phyloP scores from a whole-genome alignment of 2,113 vertebrate genomes.

The Misgurnus mizolepis region DNA sequence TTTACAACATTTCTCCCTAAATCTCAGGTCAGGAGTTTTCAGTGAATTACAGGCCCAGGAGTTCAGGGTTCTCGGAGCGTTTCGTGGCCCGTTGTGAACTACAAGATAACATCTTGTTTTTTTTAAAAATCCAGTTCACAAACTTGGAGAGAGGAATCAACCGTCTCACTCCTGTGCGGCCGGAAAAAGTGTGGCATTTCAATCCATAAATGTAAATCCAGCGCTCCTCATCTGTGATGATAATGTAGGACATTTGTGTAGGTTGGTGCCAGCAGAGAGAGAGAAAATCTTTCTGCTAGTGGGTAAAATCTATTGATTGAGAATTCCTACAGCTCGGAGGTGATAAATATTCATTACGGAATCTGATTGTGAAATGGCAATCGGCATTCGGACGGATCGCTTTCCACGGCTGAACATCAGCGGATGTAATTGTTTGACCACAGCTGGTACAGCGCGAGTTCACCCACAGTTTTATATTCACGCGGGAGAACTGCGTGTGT shows the following conservation, averaged over 20 bases:
- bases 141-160: constrained; percentile 30
- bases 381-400: constrained; percentile 55
- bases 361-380: constrained; percentile 71
- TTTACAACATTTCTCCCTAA: constrained; percentile 40
- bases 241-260: constrained; percentile 73
- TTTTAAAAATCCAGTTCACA: constrained; percentile 35
- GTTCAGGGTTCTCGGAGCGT: constrained; percentile 35
- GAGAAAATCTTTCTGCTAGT: constrained; percentile 61
- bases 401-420: constrained; percentile 55
- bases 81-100: constrained; percentile 46
- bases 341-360: constrained; percentile 76
- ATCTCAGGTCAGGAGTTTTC: constrained; percentile 42
- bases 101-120: constrained; percentile 10
- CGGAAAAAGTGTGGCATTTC: constrained; percentile 58
- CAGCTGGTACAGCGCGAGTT: constrained; percentile 31
- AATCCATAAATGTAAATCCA: constrained; percentile 79
- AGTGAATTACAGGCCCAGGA: constrained; percentile 26
- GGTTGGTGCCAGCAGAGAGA: constrained; percentile 61
- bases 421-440: constrained; percentile 31
- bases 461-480: constrained; percentile 47
- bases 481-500: not conserved
- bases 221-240: constrained; percentile 72
- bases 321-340: constrained; percentile 62
- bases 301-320: constrained; percentile 76
- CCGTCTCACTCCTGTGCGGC: constrained; percentile 43